Evolutionary conservation across 2,113 vertebrate genomes (phyloP).

Genomic region (Ictalurus furcatus): DNA sequence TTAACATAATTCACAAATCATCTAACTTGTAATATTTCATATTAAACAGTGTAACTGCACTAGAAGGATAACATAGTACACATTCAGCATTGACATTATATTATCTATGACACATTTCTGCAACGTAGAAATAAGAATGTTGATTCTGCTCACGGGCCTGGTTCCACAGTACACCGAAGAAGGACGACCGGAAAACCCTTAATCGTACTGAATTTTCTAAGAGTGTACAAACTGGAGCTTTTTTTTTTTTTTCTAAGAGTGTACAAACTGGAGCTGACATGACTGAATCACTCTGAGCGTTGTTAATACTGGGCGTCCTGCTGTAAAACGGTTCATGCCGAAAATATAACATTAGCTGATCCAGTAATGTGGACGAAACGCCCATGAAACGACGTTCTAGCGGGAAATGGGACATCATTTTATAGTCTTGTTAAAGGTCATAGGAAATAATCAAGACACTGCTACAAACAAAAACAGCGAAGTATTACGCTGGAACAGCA

Average conservation of each 20-base stretch:
- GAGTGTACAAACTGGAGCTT: background rate
- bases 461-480: background rate
- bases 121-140: background rate
- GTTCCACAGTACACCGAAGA: background rate
- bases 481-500: background rate
- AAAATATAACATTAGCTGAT: background rate
- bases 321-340: slow-evolving; percentile 28
- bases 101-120: background rate
- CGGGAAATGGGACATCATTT: slow-evolving; percentile 24
- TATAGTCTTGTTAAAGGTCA: slow-evolving; percentile 27
- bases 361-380: slow-evolving; percentile 21
- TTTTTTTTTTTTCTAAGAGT: background rate
- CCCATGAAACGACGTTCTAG: slow-evolving; percentile 39
- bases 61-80: background rate
- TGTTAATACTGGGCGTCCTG: slow-evolving; percentile 10
- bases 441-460: slow-evolving; percentile 1
- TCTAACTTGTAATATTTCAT: background rate
- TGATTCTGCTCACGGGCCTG: background rate
- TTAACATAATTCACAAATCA: background rate
- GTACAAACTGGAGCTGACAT: background rate
- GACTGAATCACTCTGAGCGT: background rate
- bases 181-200: background rate
- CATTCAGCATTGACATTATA: background rate
- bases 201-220: background rate
- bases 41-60: background rate